phyloP scores from a whole-genome alignment of 2,797 vertebrate species.

The Poeciliopsis infans region DNA sequence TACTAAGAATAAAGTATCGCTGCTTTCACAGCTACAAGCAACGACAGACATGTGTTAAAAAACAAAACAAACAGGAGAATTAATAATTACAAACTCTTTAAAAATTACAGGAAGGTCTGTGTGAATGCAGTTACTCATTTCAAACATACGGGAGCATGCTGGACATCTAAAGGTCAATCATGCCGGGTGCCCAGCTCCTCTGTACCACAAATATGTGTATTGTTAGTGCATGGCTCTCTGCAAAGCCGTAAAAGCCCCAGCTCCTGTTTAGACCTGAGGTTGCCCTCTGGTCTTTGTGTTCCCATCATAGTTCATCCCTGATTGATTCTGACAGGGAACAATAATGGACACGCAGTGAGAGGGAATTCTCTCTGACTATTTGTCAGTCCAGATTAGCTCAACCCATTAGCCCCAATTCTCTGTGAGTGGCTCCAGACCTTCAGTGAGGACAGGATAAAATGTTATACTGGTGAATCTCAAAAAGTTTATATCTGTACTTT shows the following conservation, averaged over 20 bases:
- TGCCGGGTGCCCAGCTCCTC: slow-evolving; percentile 47
- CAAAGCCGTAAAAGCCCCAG: slow-evolving; percentile 65
- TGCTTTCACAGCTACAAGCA: not conserved
- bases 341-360: slow-evolving; percentile 69
- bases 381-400: slow-evolving; percentile 76
- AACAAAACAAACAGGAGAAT: not conserved
- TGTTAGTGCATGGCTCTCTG: slow-evolving; percentile 66
- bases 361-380: slow-evolving; percentile 78
- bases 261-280: slow-evolving; percentile 56
- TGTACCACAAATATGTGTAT: slow-evolving; percentile 54
- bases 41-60: not conserved
- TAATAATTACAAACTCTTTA: not conserved
- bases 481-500: not conserved
- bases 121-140: not conserved
- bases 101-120: not conserved
- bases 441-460: slow-evolving; percentile 17
- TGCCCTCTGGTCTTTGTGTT: slow-evolving; percentile 74
- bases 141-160: slow-evolving; percentile 24
- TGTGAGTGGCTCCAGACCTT: slow-evolving; percentile 37
- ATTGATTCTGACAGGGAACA: slow-evolving; percentile 75
- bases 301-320: slow-evolving; percentile 68
- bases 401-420: slow-evolving; percentile 25
- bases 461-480: not conserved
- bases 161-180: slow-evolving; percentile 62
- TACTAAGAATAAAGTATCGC: not conserved